Evolutionary conservation across 92 coral and sea anemone genomes (phyloP).

Genomic region (Diadumene lineata): DNA sequence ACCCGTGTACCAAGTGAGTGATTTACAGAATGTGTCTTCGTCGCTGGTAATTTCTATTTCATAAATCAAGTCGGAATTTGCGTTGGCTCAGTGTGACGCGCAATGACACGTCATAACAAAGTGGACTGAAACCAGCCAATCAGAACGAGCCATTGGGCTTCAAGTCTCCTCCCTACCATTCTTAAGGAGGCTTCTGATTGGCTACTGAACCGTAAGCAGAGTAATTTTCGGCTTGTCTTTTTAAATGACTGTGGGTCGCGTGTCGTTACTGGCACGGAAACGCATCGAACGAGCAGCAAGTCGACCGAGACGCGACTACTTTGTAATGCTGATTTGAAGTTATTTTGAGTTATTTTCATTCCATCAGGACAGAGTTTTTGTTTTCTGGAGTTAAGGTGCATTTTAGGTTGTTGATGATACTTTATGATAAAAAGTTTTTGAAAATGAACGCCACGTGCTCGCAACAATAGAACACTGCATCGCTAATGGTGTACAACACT

Average conservation of each 20-base stretch:
- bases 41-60: conserved; percentile 85
- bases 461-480: conserved; percentile 83
- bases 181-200: conserved; percentile 53
- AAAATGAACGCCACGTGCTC: conserved; percentile 97
- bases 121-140: conserved; percentile 66
- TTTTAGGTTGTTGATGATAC: conserved; percentile 19
- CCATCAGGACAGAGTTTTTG: conserved; percentile 2
- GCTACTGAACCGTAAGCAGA: conserved; percentile 31
- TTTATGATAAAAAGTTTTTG: conserved; percentile 55
- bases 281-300: conserved; percentile 38
- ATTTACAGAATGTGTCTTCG: conserved; percentile 37
- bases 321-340: not conserved
- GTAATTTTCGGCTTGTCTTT: conserved; percentile 69
- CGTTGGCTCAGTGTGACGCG: conserved; percentile 91
- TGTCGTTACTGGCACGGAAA: conserved; percentile 60
- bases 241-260: conserved; percentile 60
- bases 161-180: conserved; percentile 66
- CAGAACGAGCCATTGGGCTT: conserved; percentile 55
- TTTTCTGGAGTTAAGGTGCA: conserved; percentile 7
- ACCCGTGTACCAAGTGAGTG: conserved; percentile 27
- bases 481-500: conserved; percentile 75
- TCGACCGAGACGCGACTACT: conserved; percentile 6
- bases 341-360: not conserved
- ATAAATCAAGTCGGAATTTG: conserved; percentile 76
- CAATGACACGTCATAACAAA: conserved; percentile 87